A percentile compares a stretch with the other conserved stretches of the same genome.
Evolutionary conservation across 2,888 invertebrate genomes (phyloP).

Genomic region (Leptinotarsa peninsularis): DNA sequence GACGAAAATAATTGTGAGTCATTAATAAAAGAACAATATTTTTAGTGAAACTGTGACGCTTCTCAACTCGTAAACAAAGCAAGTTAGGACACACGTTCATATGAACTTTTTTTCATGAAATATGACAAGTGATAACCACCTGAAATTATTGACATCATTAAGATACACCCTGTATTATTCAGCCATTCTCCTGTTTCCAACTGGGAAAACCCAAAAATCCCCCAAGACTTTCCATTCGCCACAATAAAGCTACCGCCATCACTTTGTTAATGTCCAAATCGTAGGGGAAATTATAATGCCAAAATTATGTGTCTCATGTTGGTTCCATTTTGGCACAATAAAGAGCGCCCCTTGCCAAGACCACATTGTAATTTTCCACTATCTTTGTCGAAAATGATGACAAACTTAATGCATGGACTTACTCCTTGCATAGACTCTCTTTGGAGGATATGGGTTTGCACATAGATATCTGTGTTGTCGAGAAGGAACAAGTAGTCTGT

Average conservation of each 20-base stretch:
- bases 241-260: neutral
- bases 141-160: no score
- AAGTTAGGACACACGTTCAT: no score
- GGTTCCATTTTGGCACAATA: constrained; percentile 45
- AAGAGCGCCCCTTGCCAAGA: constrained; percentile 45
- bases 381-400: constrained; percentile 39
- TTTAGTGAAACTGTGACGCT: no score
- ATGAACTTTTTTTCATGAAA: no score
- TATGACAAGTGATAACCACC: no score
- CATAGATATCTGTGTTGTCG: constrained; percentile 23
- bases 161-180: neutral
- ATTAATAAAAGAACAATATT: no score
- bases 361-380: constrained; percentile 45
- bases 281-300: constrained; percentile 37
- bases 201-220: neutral
- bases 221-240: neutral
- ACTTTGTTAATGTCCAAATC: constrained; percentile 15
- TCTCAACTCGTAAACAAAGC: no score
- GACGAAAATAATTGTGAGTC: no score
- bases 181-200: neutral
- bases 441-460: constrained; percentile 25
- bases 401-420: constrained; percentile 19
- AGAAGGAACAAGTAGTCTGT: constrained; percentile 20
- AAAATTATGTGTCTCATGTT: constrained; percentile 40
- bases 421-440: constrained; percentile 22